A percentile compares a stretch with the other conserved stretches of the same genome.
These are phyloP conservation scores for Urosaurus nigricauda DNA, from an alignment of 2,797 vertebrate species.

Conservation along the genomic window DNA sequence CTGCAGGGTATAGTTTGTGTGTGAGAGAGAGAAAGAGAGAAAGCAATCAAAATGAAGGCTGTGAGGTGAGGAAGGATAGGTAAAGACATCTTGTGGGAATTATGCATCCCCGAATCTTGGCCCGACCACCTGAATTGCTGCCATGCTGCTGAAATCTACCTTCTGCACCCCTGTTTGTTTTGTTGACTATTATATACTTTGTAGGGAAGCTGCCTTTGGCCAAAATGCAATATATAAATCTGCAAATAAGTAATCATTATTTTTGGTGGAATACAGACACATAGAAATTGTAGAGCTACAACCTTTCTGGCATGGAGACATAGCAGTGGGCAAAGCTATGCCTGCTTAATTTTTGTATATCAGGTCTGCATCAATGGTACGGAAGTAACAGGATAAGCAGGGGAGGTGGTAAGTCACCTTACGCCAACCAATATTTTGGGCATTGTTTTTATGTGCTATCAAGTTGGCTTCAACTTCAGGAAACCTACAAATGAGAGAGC, in stretches of 20 bases:
- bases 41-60: too few relatives aligned
- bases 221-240: neutral
- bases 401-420: neutral
- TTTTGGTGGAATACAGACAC: neutral
- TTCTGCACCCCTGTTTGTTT: neutral
- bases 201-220: too few relatives aligned
- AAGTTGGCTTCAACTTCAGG: neutral
- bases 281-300: neutral
- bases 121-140: too few relatives aligned
- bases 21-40: too few relatives aligned
- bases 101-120: too few relatives aligned
- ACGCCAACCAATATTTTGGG: neutral
- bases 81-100: too few relatives aligned
- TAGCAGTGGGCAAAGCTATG: neutral
- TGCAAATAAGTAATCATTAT: neutral
- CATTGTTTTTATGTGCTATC: neutral
- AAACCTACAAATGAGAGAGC: too few relatives aligned
- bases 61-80: too few relatives aligned
- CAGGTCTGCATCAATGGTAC: neutral
- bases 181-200: neutral
- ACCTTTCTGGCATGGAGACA: neutral
- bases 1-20: too few relatives aligned
- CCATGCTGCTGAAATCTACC: too few relatives aligned
- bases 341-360: neutral
- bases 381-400: neutral